phyloP scores from a whole-genome alignment of 2,797 vertebrate genomes.

The Phalanger gymnotis region DNA sequence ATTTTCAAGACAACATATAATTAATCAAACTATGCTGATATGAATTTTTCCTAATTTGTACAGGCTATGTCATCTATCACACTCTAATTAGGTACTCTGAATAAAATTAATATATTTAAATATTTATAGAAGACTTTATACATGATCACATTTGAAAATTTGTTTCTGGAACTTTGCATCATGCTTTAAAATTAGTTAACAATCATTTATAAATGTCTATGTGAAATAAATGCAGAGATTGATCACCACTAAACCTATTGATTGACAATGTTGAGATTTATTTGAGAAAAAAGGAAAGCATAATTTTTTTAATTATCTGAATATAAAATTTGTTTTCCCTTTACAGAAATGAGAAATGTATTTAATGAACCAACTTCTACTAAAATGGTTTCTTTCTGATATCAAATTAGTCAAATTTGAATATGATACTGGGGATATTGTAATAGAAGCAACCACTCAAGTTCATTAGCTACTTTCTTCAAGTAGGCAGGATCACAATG shows the following conservation, averaged over 20 bases:
- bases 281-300: neutral
- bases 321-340: neutral
- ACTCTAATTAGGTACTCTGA: slow-evolving; percentile 20
- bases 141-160: slow-evolving; percentile 11
- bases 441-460: neutral
- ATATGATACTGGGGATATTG: neutral
- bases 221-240: neutral
- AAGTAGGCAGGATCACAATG: neutral
- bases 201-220: neutral
- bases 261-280: neutral
- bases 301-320: neutral
- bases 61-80: neutral
- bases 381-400: neutral
- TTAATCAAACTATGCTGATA: slow-evolving; percentile 5
- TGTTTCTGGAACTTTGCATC: neutral
- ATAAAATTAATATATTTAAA: slow-evolving; percentile 15
- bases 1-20: neutral
- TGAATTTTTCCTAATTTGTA: neutral
- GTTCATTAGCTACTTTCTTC: neutral
- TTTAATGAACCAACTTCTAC: neutral
- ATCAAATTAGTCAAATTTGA: neutral
- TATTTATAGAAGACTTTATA: neutral
- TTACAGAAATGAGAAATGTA: neutral
- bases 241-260: neutral
- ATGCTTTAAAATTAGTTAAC: neutral